Percentiles rank a stretch among this genome's conserved stretches.
Evolutionary conservation across 2,888 invertebrate species (phyloP).

Genomic region (Orthosia incerta): DNA sequence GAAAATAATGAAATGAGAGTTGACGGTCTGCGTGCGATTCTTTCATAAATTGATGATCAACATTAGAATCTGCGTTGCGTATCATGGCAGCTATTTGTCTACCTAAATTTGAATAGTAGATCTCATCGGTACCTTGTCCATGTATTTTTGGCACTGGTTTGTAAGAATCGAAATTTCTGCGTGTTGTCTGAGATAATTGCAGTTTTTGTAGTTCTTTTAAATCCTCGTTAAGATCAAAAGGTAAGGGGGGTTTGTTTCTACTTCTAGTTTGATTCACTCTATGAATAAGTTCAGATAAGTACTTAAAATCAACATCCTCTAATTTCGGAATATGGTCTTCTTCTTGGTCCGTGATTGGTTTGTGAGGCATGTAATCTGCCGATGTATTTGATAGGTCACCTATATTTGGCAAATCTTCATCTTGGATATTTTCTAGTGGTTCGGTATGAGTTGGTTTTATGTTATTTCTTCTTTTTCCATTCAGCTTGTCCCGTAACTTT

Average conservation of each 20-base stretch:
- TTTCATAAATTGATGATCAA: slow-evolving; percentile 73
- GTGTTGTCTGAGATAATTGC: slow-evolving; percentile 63
- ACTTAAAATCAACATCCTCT: slow-evolving; percentile 82
- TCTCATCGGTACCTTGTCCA: slow-evolving; percentile 71
- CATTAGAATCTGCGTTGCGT: slow-evolving; percentile 75
- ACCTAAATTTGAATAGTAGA: slow-evolving; percentile 82
- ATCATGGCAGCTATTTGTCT: slow-evolving; percentile 85
- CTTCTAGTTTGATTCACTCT: slow-evolving; percentile 74
- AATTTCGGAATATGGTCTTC: slow-evolving; percentile 53
- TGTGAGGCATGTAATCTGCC: slow-evolving; percentile 25
- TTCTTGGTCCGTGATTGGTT: slow-evolving; percentile 47
- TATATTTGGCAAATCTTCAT: slow-evolving; percentile 54
- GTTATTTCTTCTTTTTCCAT: slow-evolving; percentile 63
- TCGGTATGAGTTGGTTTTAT: slow-evolving; percentile 38
- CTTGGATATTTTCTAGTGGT: slow-evolving; percentile 24
- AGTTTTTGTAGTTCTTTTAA: slow-evolving; percentile 39
- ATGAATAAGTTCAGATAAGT: slow-evolving; percentile 84
- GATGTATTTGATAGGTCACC: slow-evolving; percentile 49
- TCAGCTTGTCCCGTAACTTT: slow-evolving; percentile 68
- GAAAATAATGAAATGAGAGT: slow-evolving; percentile 66
- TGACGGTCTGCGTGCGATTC: slow-evolving; percentile 24
- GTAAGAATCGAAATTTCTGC: slow-evolving; percentile 40
- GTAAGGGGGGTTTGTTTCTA: slow-evolving; percentile 25
- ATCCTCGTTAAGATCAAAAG: slow-evolving; percentile 28
- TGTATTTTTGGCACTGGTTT: slow-evolving; percentile 27